These are phyloP conservation scores for Chrysina gloriosa DNA, from an alignment of 2,888 invertebrate species.

Conservation along the genomic window DNA sequence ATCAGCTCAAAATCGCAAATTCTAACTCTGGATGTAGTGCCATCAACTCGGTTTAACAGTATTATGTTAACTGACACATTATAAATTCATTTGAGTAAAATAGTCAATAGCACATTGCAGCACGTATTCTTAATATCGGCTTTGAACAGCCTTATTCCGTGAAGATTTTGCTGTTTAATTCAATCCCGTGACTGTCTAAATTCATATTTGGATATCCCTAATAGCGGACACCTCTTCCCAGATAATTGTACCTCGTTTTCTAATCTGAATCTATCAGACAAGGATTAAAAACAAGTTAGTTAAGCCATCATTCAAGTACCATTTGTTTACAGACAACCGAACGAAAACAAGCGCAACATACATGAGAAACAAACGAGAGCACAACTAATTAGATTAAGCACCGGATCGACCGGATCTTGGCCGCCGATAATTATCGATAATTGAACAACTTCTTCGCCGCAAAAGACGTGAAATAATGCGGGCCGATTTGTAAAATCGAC, in stretches of 20 bases:
- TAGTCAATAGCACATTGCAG: too few relatives aligned
- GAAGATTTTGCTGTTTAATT: too few relatives aligned
- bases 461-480: conserved; percentile 33
- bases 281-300: conserved; percentile 19
- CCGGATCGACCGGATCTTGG: conserved; percentile 26
- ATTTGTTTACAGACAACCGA: conserved; percentile 21
- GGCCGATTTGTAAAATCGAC: conserved; percentile 26
- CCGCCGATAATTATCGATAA: conserved; percentile 27
- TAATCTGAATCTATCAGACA: conserved; percentile 8
- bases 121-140: too few relatives aligned
- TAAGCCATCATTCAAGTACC: conserved; percentile 18
- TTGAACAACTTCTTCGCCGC: conserved; percentile 32
- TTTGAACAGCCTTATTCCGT: too few relatives aligned
- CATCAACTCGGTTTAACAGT: too few relatives aligned
- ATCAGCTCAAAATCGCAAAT: too few relatives aligned
- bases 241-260: not conserved
- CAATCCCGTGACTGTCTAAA: too few relatives aligned
- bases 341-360: conserved; percentile 17
- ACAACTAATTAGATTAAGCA: conserved; percentile 30
- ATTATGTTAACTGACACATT: too few relatives aligned
- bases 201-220: too few relatives aligned
- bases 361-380: conserved; percentile 23
- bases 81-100: too few relatives aligned
- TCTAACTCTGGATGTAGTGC: too few relatives aligned
- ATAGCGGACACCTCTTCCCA: not conserved